A percentile compares a stretch with the other conserved stretches of the same genome.
Evolutionary conservation across 2,113 vertebrate genomes (phyloP).

Genomic region (Ondatra zibethicus): DNA sequence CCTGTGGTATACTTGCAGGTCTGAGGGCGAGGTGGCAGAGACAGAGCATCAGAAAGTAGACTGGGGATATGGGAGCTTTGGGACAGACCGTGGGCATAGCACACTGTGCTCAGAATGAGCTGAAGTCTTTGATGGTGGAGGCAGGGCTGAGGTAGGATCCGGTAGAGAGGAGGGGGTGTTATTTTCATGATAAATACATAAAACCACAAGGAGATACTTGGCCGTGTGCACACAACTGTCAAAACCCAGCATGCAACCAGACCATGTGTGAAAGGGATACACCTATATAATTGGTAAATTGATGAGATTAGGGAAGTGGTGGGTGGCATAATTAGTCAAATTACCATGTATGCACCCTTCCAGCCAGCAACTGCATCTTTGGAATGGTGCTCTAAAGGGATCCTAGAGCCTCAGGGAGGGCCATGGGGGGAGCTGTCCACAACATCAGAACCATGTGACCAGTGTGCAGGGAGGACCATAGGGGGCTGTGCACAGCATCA

Average conservation of each 20-base stretch:
- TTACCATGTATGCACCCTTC: accelerated
- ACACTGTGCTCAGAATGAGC: background rate
- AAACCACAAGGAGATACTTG: background rate
- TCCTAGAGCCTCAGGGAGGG: accelerated
- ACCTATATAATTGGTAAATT: background rate
- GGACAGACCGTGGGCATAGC: accelerated
- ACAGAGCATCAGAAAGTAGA: background rate
- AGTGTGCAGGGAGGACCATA: no score
- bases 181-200: background rate
- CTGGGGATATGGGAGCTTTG: background rate
- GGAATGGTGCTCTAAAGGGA: accelerated
- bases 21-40: background rate
- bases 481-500: no score
- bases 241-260: background rate
- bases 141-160: background rate
- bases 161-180: background rate
- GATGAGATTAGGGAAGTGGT: background rate
- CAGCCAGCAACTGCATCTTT: background rate
- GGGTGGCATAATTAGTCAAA: background rate
- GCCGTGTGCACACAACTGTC: accelerated
- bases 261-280: background rate
- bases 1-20: background rate
- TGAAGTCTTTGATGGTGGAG: background rate
- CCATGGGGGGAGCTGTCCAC: accelerated
- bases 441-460: background rate